Base-by-base conservation (phyloP, 2,113 vertebrate genomes). In the Thalassarche chlororhynchos region DNA sequence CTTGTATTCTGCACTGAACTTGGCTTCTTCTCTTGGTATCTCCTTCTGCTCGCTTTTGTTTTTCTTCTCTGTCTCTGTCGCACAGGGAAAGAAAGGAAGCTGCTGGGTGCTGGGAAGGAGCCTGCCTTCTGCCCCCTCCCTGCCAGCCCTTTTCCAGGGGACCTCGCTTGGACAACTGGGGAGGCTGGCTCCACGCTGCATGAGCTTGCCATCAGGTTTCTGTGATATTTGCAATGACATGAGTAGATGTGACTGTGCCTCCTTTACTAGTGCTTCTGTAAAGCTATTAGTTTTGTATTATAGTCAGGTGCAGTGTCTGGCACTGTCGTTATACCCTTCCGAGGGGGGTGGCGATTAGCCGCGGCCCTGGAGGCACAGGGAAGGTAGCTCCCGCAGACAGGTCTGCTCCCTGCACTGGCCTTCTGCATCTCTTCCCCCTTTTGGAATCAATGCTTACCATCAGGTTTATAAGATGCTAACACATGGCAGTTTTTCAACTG, bases 101-200 rank as follows among this genome's bases (percentile, higher is more conserved):
- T 1, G 3, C 47, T 18, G 51, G 16, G 51, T 74, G 40, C 58
- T 66, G 34, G 21, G 76, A 84, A 66, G 62, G 36, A 89, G 62
- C 12, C 26, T 54, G 28, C 34, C n/a, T 17, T n/a, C 36, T 81
- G 34, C 19, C 18, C n/a, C 32, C 11, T 55, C 52, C 19, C 54
- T 49, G 40, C 31, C 29, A 51, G 14, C 25, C 11, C 29, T 69
- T 87, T 68, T 49, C 60, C 12, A 19, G 24, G 49, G 20, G 16
- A 54, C 51, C 51, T 69, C 2, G 1, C 28, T 19, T 1, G 2
- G 66, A 25, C 17, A 44, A 17, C 28, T 0, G 0, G 23, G 15
- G 42, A 84, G 21, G n/a, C 17, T 71, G 46, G 6, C 18, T 57
- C 38, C 51, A 12, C 0, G 0, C 32, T 52, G 49, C 71, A 9